phyloP scores from a whole-genome alignment of 1,140 invertebrate genomes.

The Anastrepha obliqua region DNA sequence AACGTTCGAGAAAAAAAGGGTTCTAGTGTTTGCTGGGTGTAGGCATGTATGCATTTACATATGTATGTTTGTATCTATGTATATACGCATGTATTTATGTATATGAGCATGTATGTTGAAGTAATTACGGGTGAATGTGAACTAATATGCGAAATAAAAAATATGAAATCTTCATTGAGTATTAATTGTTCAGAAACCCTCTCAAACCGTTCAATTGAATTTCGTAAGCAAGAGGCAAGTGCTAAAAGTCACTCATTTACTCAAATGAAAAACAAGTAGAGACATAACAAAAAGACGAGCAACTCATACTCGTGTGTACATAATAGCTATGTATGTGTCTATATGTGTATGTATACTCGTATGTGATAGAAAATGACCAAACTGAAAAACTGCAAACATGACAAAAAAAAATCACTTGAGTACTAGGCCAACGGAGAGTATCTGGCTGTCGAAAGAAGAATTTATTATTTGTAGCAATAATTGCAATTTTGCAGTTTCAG shows the following conservation, averaged over 20 bases:
- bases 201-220: constrained; percentile 34
- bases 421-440: constrained; percentile 14
- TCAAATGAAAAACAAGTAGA: constrained; percentile 12
- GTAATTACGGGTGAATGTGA: background rate
- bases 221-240: background rate
- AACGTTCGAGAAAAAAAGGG: no score
- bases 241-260: background rate
- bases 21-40: no score
- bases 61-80: no score
- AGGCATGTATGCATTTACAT: no score
- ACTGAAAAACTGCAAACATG: background rate
- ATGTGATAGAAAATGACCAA: background rate
- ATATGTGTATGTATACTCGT: background rate
- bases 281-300: no score
- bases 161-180: constrained; percentile 1
- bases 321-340: background rate
- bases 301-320: background rate
- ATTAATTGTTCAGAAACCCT: background rate
- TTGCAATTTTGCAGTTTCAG: constrained; percentile 59
- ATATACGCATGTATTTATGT: no score
- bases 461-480: constrained; percentile 55
- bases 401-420: constrained; percentile 21
- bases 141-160: background rate
- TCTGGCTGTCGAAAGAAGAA: constrained; percentile 23
- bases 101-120: no score